Percentiles rank a stretch among this genome's conserved stretches.
Evolutionary conservation across 2,888 invertebrate species (phyloP).

Genomic region (Cryptus viduatorius): DNA sequence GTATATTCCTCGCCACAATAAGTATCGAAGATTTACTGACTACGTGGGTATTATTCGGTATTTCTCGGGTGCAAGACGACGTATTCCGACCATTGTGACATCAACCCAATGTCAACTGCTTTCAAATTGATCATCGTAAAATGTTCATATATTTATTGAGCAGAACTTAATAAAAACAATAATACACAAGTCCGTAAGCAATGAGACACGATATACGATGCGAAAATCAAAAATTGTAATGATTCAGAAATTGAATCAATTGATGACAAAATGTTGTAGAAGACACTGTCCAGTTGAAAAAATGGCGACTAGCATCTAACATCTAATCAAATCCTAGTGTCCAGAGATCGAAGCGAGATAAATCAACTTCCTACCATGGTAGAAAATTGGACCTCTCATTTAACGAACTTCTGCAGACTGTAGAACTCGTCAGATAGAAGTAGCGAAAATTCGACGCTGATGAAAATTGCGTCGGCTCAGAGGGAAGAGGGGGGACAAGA

Average conservation of each 20-base stretch:
- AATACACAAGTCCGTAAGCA: too few relatives aligned
- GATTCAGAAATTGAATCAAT: too few relatives aligned
- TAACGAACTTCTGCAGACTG: not conserved
- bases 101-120: too few relatives aligned
- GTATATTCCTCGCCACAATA: not conserved
- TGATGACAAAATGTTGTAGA: not conserved
- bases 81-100: too few relatives aligned
- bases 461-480: conserved; percentile 35
- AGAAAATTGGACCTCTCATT: not conserved
- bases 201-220: too few relatives aligned
- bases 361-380: not conserved
- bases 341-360: not conserved
- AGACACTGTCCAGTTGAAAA: not conserved
- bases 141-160: too few relatives aligned
- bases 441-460: not conserved
- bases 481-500: conserved; percentile 64
- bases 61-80: too few relatives aligned
- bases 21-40: not conserved
- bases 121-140: too few relatives aligned
- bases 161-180: too few relatives aligned
- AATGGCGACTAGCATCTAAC: not conserved
- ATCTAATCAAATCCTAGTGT: not conserved
- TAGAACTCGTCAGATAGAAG: not conserved
- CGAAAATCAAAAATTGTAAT: not conserved
- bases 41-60: too few relatives aligned